Base-by-base conservation (phyloP, 1,140 invertebrate genomes). In the Formica exsecta region DNA sequence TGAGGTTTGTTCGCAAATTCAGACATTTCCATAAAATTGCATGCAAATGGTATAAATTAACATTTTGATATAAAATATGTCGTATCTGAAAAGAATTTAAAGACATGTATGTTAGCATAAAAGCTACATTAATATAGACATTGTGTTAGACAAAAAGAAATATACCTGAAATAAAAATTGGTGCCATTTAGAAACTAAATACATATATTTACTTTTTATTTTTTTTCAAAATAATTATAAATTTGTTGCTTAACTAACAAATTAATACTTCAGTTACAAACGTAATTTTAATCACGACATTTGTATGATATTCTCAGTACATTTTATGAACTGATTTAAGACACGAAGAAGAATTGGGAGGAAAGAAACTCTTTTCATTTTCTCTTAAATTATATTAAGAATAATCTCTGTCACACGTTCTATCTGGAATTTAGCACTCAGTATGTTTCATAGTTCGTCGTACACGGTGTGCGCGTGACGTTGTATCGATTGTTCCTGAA, bases 401-500 rank as follows among this genome's bases (percentile, higher is more conserved):
- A 16, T 61, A 16, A 48, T 48, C 13, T 13, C 5, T 8, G 19
- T n/a, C 25, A 36, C 54, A 11, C 51, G 38, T 32, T 71, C 38
- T 74, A 57, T 74, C 79, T 83, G 41, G 8, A 59, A 48, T 73
- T 48, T 74, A 25, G 62, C 68, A 73, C 25, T 32, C 19, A 16
- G 54, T 44, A 51, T 68, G n/a, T n/a, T 36, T 73, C 59, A 29
- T 61, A 59, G 22, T 81, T 61, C 51, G 54, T 74, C 41, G 54
- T 59, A 61, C 38, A 62, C 38, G 32, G 5, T 79, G 64, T n/a
- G 22, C 51, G 65, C 65, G 13, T 32, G 68, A 73, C 38, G 25
- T 59, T 32, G 25, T 51, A 81, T 59, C 54, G 68, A 83, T 83
- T 74, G 68, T 73, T 83, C 54, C 68, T 74, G 68, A 83, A 83